Evolutionary conservation across 2,113 vertebrate species (phyloP), one percentile per base, ranked within the genome.

Genomic region (Falcunculus frontatus): DNA sequence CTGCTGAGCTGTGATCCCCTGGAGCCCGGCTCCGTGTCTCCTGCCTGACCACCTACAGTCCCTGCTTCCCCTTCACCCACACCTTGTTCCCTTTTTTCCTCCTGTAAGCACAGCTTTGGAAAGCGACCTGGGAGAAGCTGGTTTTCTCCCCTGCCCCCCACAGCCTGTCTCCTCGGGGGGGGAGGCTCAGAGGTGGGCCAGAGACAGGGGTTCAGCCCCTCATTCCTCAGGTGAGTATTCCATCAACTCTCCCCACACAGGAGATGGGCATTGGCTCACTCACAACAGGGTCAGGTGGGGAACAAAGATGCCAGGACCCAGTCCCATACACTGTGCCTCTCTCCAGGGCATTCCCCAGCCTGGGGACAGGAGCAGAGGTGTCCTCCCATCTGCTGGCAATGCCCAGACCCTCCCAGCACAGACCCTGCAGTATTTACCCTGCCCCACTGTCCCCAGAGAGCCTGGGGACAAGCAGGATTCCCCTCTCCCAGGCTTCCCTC

Each of bases 161-260:
- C 56, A 86, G 76, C 26, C 47, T 1, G 0, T 41, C 20, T 88
- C 42, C 67, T 78, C 2, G 0, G 0, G 33, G 0, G 33, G 19
- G 21, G 25, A 92, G 47, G 50, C 46, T 85, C 63, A 73, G 62
- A 80, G 21, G 4, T 72, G 16, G 7, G 23, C 7, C 7, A 22
- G 42, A 72, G 17, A 12, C 9, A 55, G 30, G 35, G 15, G 15
- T 27, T 15, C 21, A 81, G 46, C 8, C 16, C n/a, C 30, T 9
- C 4, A 4, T 16, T 22, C 29, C 18, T 18, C 4, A 7, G 20
- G 33, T 1, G 1, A 27, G 25, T 55, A 60, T 37, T 56, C 23
- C 59, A 8, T 14, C 46, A 13, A 4, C 46, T 60, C 35, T 49
- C 7, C 19, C 9, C 62, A 10, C 1, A 1, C 33, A n/a, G 64